A percentile compares a stretch with the other conserved stretches of the same genome.
phyloP scores from a whole-genome alignment of 92 coral and sea anemone species.

The Chrysogorgia sp. region DNA sequence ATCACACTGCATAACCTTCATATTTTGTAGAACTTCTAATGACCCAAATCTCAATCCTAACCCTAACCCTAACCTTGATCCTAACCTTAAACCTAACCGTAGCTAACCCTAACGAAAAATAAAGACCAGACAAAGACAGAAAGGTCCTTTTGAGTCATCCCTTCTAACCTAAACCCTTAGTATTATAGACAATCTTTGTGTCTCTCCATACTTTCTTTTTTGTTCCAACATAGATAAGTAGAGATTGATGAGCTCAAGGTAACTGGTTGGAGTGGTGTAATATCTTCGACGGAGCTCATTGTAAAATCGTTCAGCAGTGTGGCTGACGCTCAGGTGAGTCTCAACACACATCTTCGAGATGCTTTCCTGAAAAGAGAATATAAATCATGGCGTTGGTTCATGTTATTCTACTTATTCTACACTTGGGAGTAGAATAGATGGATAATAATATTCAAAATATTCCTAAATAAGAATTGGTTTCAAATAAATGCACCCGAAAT shows the following conservation, averaged over 20 bases:
- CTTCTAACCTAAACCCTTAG: no score
- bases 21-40: background rate
- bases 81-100: no score
- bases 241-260: slow-evolving; percentile 93
- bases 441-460: background rate
- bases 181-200: no score
- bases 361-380: slow-evolving; percentile 60
- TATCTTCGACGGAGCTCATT: slow-evolving; percentile 90
- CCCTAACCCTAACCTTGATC: no score
- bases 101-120: no score
- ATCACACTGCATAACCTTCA: background rate
- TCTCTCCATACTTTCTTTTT: slow-evolving; percentile 74
- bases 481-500: background rate
- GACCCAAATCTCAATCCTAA: no score
- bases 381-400: background rate
- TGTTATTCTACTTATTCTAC: slow-evolving; percentile 1
- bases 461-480: background rate
- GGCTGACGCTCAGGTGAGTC: slow-evolving; percentile 90
- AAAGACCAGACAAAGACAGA: no score
- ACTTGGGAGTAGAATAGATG: background rate
- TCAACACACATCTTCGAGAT: slow-evolving; percentile 99
- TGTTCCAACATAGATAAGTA: slow-evolving; percentile 91
- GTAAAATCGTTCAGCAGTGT: slow-evolving; percentile 90
- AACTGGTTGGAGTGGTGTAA: slow-evolving; percentile 98
- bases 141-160: no score